phyloP scores from a whole-genome alignment of 2,113 vertebrate species.

The Aldabrachelys gigantea region DNA sequence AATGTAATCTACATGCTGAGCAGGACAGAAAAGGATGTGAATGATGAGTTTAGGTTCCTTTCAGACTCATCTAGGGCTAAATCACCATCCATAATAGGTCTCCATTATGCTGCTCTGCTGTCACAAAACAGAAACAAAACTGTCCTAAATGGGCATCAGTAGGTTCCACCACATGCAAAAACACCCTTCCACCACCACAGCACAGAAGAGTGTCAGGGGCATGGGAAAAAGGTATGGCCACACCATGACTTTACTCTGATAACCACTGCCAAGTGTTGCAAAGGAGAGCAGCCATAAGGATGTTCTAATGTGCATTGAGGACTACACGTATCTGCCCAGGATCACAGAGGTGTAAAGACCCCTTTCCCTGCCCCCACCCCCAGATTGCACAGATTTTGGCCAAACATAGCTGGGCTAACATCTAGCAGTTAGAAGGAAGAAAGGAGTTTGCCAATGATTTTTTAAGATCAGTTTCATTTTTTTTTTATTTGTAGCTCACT shows the following conservation, averaged over 20 bases:
- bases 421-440: no score
- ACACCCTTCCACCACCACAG: not conserved
- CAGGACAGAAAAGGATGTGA: not conserved
- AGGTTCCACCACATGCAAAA: not conserved
- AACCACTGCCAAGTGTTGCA: not conserved
- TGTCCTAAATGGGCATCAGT: accelerated
- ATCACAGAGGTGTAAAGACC: not conserved
- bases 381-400: not conserved
- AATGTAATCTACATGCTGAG: not conserved
- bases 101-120: not conserved
- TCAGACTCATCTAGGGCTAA: not conserved
- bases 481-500: no score
- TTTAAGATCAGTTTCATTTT: no score
- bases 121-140: not conserved
- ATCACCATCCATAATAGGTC: not conserved
- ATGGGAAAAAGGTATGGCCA: not conserved
- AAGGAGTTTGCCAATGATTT: not conserved
- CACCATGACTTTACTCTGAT: not conserved
- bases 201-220: not conserved
- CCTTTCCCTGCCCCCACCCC: not conserved
- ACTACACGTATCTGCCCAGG: accelerated
- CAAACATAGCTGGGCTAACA: not conserved
- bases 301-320: not conserved
- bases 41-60: not conserved
- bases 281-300: not conserved